phyloP scores from a whole-genome alignment of 2,113 vertebrate genomes.

The Ochotona curzoniae region DNA sequence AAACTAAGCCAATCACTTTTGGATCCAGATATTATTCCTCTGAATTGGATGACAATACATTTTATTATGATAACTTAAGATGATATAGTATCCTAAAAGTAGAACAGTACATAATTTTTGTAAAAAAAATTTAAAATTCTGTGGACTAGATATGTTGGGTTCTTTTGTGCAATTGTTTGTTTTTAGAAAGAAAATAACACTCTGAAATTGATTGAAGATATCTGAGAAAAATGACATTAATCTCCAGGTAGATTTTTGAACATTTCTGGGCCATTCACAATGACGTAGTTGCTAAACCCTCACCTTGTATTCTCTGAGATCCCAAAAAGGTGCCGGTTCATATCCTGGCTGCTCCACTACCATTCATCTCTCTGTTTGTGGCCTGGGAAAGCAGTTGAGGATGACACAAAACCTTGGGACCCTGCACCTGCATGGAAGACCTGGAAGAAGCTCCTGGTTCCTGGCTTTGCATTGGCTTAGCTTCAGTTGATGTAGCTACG shows the following conservation, averaged over 20 bases:
- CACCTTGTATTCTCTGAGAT: no score
- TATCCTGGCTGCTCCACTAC: no score
- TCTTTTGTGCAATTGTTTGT: background rate
- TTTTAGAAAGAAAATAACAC: slow-evolving; percentile 27
- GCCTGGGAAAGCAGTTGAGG: no score
- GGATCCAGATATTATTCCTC: slow-evolving; percentile 59
- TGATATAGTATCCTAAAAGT: background rate
- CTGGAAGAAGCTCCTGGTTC: no score
- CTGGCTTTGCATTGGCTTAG: no score
- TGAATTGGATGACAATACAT: background rate
- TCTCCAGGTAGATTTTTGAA: background rate
- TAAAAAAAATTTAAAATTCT: slow-evolving; percentile 27
- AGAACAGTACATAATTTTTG: background rate
- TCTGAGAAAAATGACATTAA: slow-evolving; percentile 30
- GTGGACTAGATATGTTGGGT: background rate
- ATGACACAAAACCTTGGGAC: no score
- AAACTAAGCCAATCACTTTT: background rate
- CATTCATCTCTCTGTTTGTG: no score
- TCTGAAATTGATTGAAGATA: background rate
- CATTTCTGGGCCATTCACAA: no score
- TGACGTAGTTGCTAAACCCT: no score
- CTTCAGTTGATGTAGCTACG: no score
- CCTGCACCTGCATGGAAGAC: no score
- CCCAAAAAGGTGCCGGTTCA: no score
- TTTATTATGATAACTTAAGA: background rate